phyloP scores from a whole-genome alignment of 2,888 invertebrate species.

The Lasioglossum oenotherae region DNA sequence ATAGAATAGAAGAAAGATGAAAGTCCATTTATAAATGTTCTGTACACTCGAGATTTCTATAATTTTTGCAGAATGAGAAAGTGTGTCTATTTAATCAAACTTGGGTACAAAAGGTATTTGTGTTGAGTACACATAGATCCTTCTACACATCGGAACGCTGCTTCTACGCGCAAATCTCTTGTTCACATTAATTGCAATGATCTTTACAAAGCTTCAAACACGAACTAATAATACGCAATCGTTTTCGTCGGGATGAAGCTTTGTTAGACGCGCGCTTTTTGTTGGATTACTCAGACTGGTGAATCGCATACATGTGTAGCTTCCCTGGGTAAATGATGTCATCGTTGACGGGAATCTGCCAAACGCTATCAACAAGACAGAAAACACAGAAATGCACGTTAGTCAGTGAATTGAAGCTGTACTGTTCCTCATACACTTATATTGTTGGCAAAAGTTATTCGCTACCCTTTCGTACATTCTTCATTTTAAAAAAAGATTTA shows the following conservation, averaged over 20 bases:
- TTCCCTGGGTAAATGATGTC: constrained; percentile 93
- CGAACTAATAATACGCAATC: constrained; percentile 31
- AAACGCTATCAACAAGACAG: constrained; percentile 88
- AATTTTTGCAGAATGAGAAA: constrained; percentile 55
- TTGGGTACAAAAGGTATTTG: constrained; percentile 43
- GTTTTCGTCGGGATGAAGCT: constrained; percentile 69
- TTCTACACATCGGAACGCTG: constrained; percentile 65
- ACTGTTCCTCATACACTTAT: constrained; percentile 68
- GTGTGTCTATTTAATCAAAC: constrained; percentile 57
- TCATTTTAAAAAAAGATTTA: not conserved
- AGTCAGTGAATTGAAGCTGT: constrained; percentile 71
- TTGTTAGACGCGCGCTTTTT: constrained; percentile 75
- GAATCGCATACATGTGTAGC: constrained; percentile 93
- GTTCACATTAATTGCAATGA: constrained; percentile 49
- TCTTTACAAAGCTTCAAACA: constrained; percentile 65
- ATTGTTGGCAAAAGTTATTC: constrained; percentile 66
- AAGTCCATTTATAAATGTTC: not conserved
- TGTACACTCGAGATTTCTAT: constrained; percentile 9
- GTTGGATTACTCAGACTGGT: constrained; percentile 80
- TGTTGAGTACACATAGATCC: constrained; percentile 57
- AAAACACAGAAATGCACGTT: constrained; percentile 78
- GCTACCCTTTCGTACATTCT: not conserved
- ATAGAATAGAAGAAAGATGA: not conserved
- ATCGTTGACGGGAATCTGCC: constrained; percentile 94
- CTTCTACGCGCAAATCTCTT: constrained; percentile 67